Conservation (phyloP, 2,113 vertebrate species). For the Paedocypris sp. region DNA sequence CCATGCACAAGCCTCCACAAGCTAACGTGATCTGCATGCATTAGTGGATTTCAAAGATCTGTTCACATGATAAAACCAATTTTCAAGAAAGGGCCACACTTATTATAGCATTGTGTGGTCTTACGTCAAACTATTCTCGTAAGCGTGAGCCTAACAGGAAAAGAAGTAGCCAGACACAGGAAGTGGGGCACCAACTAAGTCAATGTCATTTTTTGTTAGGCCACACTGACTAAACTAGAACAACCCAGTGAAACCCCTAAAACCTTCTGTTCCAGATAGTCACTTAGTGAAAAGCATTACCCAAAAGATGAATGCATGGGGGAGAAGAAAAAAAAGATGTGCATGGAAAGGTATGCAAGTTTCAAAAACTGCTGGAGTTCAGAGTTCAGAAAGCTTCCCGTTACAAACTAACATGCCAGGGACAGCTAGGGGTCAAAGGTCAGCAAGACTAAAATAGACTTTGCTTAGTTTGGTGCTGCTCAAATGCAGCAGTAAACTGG, state of each 20-base stretch:
- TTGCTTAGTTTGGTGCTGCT: not conserved
- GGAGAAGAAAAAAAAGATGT: not conserved
- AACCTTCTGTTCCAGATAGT: not conserved
- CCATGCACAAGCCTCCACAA: too few relatives aligned
- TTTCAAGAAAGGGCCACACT: not conserved
- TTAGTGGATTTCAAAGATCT: too few relatives aligned
- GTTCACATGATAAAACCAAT: too few relatives aligned
- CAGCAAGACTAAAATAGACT: conserved; percentile 21
- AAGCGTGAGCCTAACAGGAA: conserved; percentile 10
- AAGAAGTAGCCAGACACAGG: conserved; percentile 20
- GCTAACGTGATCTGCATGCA: too few relatives aligned
- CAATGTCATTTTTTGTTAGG: conserved; percentile 1
- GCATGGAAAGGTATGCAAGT: conserved; percentile 31
- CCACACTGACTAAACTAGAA: not conserved
- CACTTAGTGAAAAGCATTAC: conserved; percentile 39
- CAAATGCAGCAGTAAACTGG: conserved; percentile 12
- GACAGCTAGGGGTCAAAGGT: conserved; percentile 29
- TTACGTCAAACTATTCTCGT: not conserved
- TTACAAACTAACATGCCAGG: conserved; percentile 35
- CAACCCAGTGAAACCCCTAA: not conserved
- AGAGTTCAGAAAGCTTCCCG: conserved; percentile 34
- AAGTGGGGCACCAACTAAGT: conserved; percentile 20
- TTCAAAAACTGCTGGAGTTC: conserved; percentile 27
- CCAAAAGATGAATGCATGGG: too few relatives aligned
- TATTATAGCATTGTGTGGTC: not conserved